These are phyloP conservation scores for Otus sunia DNA, from an alignment of 2,113 vertebrate genomes.

Conservation along the genomic window DNA sequence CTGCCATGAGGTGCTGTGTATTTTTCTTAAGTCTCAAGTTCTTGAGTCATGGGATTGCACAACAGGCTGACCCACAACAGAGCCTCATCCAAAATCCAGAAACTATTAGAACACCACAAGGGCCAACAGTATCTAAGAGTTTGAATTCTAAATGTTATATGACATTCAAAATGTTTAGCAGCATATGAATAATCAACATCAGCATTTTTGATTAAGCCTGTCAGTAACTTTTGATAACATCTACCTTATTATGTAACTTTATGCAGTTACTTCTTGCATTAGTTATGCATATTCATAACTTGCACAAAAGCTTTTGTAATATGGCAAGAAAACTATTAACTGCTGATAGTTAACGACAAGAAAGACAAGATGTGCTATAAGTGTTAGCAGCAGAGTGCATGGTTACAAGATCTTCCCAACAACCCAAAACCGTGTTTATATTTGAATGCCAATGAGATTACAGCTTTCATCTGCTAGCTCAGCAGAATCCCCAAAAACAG, in stretches of 20 bases:
- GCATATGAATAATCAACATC: not conserved
- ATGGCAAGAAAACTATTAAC: not conserved
- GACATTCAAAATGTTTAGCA: not conserved
- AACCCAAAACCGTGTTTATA: not conserved
- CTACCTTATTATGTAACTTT: not conserved
- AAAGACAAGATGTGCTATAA: not conserved
- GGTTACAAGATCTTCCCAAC: not conserved
- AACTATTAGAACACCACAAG: not conserved
- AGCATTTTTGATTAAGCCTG: not conserved
- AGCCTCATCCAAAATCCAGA: not conserved
- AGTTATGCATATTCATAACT: not conserved
- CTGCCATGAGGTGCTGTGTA: not conserved
- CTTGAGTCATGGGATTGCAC: not conserved
- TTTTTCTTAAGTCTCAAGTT: not conserved
- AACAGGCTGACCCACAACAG: not conserved
- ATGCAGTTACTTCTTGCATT: not conserved
- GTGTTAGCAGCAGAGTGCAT: accelerated
- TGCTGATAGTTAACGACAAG: not conserved
- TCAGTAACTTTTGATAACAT: not conserved
- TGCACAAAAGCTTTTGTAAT: not conserved
- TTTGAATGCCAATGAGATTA: not conserved
- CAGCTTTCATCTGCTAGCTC: not conserved
- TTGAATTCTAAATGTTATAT: not conserved
- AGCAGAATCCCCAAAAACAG: not conserved
- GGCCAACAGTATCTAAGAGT: not conserved